These are phyloP conservation scores for Atrina japonica DNA, from an alignment of 2,888 invertebrate genomes.

Conservation along the genomic window DNA sequence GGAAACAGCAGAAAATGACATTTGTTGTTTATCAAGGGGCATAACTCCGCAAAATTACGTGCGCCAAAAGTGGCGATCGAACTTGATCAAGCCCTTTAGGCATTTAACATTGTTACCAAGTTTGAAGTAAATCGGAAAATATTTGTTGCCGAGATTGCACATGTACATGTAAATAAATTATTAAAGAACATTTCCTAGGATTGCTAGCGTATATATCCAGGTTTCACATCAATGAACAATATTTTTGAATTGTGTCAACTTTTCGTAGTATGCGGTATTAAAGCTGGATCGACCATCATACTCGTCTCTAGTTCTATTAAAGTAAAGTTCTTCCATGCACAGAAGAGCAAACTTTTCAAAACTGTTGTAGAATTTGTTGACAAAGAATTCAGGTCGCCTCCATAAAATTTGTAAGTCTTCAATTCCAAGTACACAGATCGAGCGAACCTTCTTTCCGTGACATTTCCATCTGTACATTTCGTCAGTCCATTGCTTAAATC, in stretches of 20 bases:
- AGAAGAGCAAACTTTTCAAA: conserved; percentile 68
- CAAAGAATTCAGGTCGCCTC: conserved; percentile 71
- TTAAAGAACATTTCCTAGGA: too few relatives aligned
- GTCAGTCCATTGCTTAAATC: conserved; percentile 76
- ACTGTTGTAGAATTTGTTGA: conserved; percentile 76
- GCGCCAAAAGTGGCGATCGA: too few relatives aligned
- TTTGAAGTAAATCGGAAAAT: too few relatives aligned
- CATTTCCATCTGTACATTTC: conserved; percentile 69
- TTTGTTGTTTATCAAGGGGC: too few relatives aligned
- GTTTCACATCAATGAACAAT: conserved; percentile 38
- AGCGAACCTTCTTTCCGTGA: conserved; percentile 68
- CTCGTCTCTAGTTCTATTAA: conserved; percentile 64
- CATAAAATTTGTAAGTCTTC: conserved; percentile 72
- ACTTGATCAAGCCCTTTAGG: too few relatives aligned
- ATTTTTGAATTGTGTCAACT: conserved; percentile 61
- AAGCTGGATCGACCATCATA: conserved; percentile 52
- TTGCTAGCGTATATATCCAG: too few relatives aligned
- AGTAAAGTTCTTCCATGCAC: conserved; percentile 73
- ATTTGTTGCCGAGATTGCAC: too few relatives aligned
- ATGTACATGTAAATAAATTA: too few relatives aligned
- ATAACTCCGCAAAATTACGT: too few relatives aligned
- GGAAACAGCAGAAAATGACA: too few relatives aligned
- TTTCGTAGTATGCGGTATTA: conserved; percentile 57
- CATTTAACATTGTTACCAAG: too few relatives aligned
- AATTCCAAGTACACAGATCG: conserved; percentile 75